Percentiles rank a stretch among this genome's conserved stretches.
phyloP scores from a whole-genome alignment of 2,113 vertebrate species.

The Ursus arctos region DNA sequence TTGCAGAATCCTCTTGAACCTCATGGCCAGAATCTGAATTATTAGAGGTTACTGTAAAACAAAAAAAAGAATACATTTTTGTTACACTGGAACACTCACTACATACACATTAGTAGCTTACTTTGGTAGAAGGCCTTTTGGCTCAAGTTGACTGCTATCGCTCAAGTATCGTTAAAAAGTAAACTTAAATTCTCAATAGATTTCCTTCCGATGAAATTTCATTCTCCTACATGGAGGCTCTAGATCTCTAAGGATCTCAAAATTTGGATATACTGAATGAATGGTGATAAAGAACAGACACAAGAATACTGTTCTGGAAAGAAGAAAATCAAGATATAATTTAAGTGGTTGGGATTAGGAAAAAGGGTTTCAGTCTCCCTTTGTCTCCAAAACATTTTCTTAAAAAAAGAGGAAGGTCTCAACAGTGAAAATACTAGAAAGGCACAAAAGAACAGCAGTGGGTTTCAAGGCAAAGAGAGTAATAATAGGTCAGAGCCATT shows the following conservation, averaged over 20 bases:
- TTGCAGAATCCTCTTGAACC: conserved; percentile 79
- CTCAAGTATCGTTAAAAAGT: neutral
- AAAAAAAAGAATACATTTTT: neutral
- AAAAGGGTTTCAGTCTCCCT: neutral
- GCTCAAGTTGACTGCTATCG: neutral
- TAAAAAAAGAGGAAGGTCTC: neutral
- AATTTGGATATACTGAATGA: neutral
- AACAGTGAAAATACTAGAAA: neutral
- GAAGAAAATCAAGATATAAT: conserved; percentile 35
- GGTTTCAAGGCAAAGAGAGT: conserved; percentile 8
- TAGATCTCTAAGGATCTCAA: neutral
- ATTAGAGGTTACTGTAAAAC: conserved; percentile 88
- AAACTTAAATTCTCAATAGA: neutral
- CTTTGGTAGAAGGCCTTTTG: neutral
- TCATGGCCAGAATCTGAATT: conserved; percentile 90
- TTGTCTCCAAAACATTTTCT: neutral
- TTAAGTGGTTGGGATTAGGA: neutral
- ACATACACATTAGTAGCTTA: neutral
- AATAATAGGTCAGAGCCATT: neutral
- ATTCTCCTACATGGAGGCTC: neutral
- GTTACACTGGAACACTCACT: neutral
- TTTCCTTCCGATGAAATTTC: neutral
- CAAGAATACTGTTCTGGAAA: conserved; percentile 12
- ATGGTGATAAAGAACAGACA: neutral
- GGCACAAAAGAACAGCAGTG: neutral